Evolutionary conservation across 2,797 vertebrate species (phyloP).

Genomic region (Micropoecilia bifurca): DNA sequence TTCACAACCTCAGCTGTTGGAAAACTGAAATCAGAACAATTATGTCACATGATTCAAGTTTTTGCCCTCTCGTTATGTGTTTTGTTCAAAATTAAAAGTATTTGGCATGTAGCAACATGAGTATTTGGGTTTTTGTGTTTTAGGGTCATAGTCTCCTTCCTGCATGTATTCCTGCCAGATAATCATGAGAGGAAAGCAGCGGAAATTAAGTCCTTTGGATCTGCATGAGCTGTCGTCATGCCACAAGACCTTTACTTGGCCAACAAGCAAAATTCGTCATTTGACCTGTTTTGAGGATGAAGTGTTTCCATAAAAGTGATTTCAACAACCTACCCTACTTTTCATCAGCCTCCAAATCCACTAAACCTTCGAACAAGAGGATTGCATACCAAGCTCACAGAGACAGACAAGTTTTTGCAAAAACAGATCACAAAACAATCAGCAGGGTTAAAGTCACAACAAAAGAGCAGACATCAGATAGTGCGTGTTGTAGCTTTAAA

Average conservation of each 20-base stretch:
- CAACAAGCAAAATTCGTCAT: slow-evolving; percentile 34
- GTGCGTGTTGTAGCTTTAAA: neutral
- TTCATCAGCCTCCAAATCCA: slow-evolving; percentile 41
- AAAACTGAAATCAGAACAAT: neutral
- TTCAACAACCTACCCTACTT: slow-evolving; percentile 10
- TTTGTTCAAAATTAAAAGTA: neutral
- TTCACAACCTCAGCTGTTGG: neutral
- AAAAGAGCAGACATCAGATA: neutral
- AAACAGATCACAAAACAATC: slow-evolving; percentile 3
- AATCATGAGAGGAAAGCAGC: neutral
- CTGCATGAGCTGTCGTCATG: neutral
- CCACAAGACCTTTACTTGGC: neutral
- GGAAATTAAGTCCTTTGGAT: neutral
- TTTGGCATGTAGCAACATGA: neutral
- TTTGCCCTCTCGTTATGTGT: neutral
- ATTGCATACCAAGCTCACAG: slow-evolving; percentile 30
- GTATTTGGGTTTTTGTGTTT: neutral
- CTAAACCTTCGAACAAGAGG: slow-evolving; percentile 48
- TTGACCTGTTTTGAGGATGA: slow-evolving; percentile 42
- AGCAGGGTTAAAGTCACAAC: neutral
- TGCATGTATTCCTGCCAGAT: neutral
- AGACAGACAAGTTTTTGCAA: slow-evolving; percentile 25
- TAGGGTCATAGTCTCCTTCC: neutral
- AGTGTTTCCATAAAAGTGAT: slow-evolving; percentile 42
- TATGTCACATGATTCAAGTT: neutral